Conservation (phyloP, 2,797 vertebrate species). For the Enteromius viviparus region DNA sequence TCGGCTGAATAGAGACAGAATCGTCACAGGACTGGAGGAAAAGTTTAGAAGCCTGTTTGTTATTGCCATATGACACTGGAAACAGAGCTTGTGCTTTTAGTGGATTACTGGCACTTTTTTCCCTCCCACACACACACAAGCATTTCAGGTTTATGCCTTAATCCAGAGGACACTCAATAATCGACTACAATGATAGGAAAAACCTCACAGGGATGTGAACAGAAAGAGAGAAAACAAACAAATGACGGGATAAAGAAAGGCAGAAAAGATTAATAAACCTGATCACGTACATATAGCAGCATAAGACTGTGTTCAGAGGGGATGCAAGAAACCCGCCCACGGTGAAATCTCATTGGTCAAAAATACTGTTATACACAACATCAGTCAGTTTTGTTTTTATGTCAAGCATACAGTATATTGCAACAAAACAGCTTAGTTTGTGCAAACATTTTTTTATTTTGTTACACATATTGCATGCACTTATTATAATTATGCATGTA, state of each 20-base stretch:
- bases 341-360: not conserved
- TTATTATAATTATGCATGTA: not conserved
- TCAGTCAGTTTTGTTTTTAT: not conserved
- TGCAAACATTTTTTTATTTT: not conserved
- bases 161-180: conserved; percentile 18
- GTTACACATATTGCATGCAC: not conserved
- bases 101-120: conserved; percentile 17
- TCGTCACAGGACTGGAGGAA: conserved; percentile 4
- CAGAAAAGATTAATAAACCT: not conserved
- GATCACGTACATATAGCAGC: not conserved
- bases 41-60: not conserved
- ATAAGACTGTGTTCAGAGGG: not conserved
- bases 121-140: conserved; percentile 5
- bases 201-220: not conserved
- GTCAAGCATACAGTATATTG: not conserved
- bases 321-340: not conserved
- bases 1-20: not conserved
- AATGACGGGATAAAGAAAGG: not conserved
- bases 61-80: conserved; percentile 9
- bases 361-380: not conserved
- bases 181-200: not conserved
- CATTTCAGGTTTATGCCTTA: conserved; percentile 29
- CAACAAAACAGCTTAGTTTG: not conserved
- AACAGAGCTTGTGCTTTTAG: conserved; percentile 28
- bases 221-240: conserved; percentile 22